Evolutionary conservation across 1,140 invertebrate genomes (phyloP), one percentile per base, ranked within the genome.

Genomic region (Brachionus paranguensis): DNA sequence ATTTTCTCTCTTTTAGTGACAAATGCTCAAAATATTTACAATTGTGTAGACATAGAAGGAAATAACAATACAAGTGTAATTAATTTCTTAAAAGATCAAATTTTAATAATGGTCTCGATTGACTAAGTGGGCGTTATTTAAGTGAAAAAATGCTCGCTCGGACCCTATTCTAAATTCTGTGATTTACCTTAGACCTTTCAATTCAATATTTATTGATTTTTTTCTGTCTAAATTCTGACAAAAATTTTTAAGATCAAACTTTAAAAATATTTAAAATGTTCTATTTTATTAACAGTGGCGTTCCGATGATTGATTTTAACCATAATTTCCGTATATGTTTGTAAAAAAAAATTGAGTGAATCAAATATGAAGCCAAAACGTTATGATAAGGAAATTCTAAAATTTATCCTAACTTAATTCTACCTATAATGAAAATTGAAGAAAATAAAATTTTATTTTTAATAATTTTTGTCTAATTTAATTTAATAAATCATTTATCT

Each of bases 11-110:
- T 60, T 37, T n/a, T 24, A 60, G 53, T 60, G 53, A 60, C 53
- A 60, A 24, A 60, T 60, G 53, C 53, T 60, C 53, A 20, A 20
- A 60, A 60, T 60, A 60, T 60, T 60, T 60, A 20, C n/a, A 20
- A 60, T 60, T 24, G n/a, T 60, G 53, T 60, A 60, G 53, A 60
- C 53, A 60, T 60, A 20, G n/a, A 20, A 20, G 53, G 53, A 60
- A 60, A 60, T 60, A 60, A 60, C 53, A 60, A 60, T 60, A 60
- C 53, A 60, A 60, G 53, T 60, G 53, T 60, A 60, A 60, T 60
- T 60, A 60, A 60, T 60, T 60, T 60, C 53, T 60, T 60, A 20
- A 60, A 27, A 60, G 53, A 60, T 60, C 53, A 60, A 60, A 60
- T 60, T 60, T 60, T 20, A 60, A 60, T 60, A 60, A 60, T 60